Base-by-base conservation (phyloP, 2,888 invertebrate species). In the Drosophila multiciliata region DNA sequence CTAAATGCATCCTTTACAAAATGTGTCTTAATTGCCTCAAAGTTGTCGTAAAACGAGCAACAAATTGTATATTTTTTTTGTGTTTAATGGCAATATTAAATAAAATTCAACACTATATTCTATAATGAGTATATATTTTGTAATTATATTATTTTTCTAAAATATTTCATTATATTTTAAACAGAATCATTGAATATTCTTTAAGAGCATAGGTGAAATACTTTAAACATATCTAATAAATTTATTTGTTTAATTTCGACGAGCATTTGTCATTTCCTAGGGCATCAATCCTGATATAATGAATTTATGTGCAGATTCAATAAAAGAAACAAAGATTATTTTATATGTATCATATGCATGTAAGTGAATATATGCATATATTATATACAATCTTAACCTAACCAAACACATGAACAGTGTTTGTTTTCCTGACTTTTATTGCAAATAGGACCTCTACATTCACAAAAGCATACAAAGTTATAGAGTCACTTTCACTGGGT, bases 221-320 rank as follows among this genome's bases (percentile, higher is more conserved):
- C 8, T 17, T 38, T 17, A 17, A 38, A 38, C 3, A 38, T 38
- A 3, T 17, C 17, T 36, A 15, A 36, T 36, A 36, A 6, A 36
- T 36, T 6, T 15, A 6, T 17, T 17, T 38, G 3, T 8, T 17
- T 2, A 17, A 8, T 17, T 17, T 38, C 17, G 8, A 38, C 8
- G 38, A 17, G 8, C 3, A n/a, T n/a, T 38, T 38, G 9, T n/a
- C 17, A 38, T n/a, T 38, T 8, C 9, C 9, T 12, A 33, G 11
- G 33, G 33, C 33, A 33, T 33, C 11, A 33, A 11, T 33, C 77
- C 68, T 74, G 65, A 77, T 80, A 73, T 83, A 72, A 83, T 77
- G 60, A 83, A 80, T 82, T 81, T 81, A 69, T 77, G 72, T 62
- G 72, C 59, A 62, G 61, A 54, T 54, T 68, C 11, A 67, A 73